Conservation (phyloP, 2,888 invertebrate species). For the Caenorhabditis sp. region DNA sequence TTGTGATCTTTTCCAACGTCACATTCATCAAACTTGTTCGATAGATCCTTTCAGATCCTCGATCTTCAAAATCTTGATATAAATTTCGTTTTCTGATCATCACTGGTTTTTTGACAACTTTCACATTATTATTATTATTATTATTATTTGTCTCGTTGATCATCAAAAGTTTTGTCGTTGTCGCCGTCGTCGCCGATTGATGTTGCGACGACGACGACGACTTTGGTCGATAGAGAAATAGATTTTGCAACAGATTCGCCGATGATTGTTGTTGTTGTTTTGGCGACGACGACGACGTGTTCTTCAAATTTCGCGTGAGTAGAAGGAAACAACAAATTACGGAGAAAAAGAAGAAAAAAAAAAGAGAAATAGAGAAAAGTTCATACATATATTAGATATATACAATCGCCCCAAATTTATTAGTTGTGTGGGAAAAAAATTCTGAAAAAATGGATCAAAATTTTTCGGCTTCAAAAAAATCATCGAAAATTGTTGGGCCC, state of each 20-base stretch:
- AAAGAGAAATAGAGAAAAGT: background rate
- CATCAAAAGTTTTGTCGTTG: background rate
- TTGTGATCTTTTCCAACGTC: slow-evolving; percentile 14
- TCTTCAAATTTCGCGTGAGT: slow-evolving; percentile 2
- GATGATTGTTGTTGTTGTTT: background rate
- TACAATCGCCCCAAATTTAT: too few relatives aligned
- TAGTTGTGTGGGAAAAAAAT: too few relatives aligned
- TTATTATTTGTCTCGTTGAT: background rate
- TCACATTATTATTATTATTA: background rate
- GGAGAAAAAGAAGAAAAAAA: background rate
- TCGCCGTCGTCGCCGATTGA: background rate
- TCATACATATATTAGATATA: too few relatives aligned
- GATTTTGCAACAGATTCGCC: slow-evolving; percentile 42
- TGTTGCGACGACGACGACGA: slow-evolving; percentile 24
- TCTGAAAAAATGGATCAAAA: too few relatives aligned
- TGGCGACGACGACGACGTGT: slow-evolving; percentile 9
- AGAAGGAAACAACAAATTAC: background rate
- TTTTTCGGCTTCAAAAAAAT: too few relatives aligned
- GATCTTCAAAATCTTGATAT: slow-evolving; percentile 23
- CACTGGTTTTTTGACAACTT: background rate
- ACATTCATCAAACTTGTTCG: slow-evolving; percentile 24
- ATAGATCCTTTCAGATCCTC: slow-evolving; percentile 29
- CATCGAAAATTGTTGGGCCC: too few relatives aligned
- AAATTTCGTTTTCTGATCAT: slow-evolving; percentile 19
- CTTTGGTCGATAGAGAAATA: slow-evolving; percentile 44